A percentile compares a stretch with the other conserved stretches of the same genome.
Evolutionary conservation across 1,140 invertebrate genomes (phyloP).

Genomic region (Panagrolaimus sp.): DNA sequence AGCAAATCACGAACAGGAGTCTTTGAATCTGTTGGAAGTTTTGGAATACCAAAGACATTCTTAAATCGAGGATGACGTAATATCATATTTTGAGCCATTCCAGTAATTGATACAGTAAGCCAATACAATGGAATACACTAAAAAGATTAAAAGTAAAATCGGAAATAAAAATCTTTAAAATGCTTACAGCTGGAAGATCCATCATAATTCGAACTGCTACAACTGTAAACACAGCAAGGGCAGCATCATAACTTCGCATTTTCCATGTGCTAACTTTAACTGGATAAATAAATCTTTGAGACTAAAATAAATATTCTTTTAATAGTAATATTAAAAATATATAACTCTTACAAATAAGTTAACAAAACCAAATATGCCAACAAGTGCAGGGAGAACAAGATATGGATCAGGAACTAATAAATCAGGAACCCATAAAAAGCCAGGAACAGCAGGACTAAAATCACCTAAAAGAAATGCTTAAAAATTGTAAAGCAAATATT

Average conservation of each 20-base stretch:
- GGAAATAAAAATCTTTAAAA: not conserved
- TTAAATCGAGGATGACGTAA: conserved; percentile 47
- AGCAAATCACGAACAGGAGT: conserved; percentile 51
- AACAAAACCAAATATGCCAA: conserved; percentile 46
- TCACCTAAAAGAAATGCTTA: conserved; percentile 31
- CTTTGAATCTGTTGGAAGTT: conserved; percentile 39
- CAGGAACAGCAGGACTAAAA: conserved; percentile 38
- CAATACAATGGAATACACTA: conserved; percentile 52
- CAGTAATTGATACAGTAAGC: conserved; percentile 40
- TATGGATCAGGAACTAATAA: conserved; percentile 44
- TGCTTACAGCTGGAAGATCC: conserved; percentile 39
- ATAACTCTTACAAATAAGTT: conserved; percentile 37
- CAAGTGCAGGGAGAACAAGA: conserved; percentile 40
- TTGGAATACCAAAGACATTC: conserved; percentile 38
- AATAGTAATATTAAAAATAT: not conserved
- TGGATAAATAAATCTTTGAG: conserved; percentile 48
- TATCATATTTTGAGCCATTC: conserved; percentile 43
- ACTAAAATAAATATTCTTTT: conserved; percentile 27
- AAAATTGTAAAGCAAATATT: not conserved
- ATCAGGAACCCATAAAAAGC: conserved; percentile 39
- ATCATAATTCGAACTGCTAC: conserved; percentile 44
- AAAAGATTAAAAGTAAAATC: conserved; percentile 16
- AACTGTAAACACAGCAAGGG: conserved; percentile 38
- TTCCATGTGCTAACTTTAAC: conserved; percentile 24
- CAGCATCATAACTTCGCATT: conserved; percentile 34